Conservation (phyloP, 2,113 vertebrate species). For the Peromyscus polionotus region DNA sequence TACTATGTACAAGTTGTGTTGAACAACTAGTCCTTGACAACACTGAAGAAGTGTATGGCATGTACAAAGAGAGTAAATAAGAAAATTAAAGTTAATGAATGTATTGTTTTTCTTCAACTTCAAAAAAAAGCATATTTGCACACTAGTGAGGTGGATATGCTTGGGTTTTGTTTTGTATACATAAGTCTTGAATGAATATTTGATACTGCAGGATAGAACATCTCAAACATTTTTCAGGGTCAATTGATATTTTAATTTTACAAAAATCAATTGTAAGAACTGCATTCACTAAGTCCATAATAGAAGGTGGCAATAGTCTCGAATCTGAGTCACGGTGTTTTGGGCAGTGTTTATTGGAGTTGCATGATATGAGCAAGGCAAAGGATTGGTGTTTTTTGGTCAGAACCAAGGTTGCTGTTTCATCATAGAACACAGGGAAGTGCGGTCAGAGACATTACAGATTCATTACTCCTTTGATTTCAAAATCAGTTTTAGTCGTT, state of each 20-base stretch:
- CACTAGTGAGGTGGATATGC: neutral
- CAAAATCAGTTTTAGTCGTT: neutral
- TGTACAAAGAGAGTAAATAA: neutral
- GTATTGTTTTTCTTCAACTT: neutral
- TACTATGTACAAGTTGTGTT: neutral
- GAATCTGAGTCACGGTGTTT: neutral
- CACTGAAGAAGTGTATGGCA: neutral
- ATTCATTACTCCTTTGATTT: neutral
- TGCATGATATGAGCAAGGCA: neutral
- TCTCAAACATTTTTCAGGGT: neutral
- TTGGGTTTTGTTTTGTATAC: neutral
- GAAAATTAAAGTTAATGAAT: slow-evolving; percentile 46
- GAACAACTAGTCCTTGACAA: neutral
- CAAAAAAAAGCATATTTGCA: neutral
- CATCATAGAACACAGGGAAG: neutral
- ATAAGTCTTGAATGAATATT: neutral
- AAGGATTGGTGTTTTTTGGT: neutral
- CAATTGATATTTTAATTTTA: neutral
- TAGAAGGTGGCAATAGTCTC: neutral
- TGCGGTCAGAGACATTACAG: neutral
- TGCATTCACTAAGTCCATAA: neutral
- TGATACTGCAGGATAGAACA: neutral
- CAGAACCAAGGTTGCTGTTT: neutral
- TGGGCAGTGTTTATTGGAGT: neutral
- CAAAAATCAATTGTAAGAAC: neutral